Conservation (phyloP, 2,113 vertebrate species). For the Himantopus leucocephalus region DNA sequence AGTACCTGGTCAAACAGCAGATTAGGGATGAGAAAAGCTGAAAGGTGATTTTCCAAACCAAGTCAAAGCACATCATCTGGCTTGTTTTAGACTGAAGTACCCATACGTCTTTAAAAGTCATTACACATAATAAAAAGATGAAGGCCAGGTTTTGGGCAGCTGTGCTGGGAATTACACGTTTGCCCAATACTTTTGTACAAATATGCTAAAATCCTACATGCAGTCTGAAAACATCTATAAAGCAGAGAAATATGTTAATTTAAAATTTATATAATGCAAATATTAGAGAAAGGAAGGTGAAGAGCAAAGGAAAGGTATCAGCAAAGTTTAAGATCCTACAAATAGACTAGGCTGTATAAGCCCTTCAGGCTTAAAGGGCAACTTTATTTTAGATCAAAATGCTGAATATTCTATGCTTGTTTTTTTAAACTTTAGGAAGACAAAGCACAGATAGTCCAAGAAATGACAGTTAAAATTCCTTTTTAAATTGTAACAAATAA, state of each 20-base stretch:
- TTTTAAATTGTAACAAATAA: neutral
- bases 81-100: neutral
- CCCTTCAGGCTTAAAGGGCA: neutral
- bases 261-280: neutral
- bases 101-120: neutral
- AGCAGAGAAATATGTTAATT: neutral
- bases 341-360: neutral
- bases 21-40: neutral
- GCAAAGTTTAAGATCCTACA: neutral
- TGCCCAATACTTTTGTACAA: neutral
- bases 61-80: neutral
- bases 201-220: neutral
- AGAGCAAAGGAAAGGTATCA: neutral
- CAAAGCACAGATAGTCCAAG: neutral
- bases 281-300: neutral
- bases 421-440: neutral
- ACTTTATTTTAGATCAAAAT: neutral
- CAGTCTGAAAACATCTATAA: neutral
- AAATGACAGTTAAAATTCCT: neutral
- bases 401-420: neutral
- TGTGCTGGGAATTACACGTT: neutral
- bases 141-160: neutral
- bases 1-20: neutral
- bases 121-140: neutral
- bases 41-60: neutral